Percentiles rank a stretch among this genome's conserved stretches.
These are phyloP conservation scores for Furcula furcula DNA, from an alignment of 2,888 invertebrate species.

Conservation along the genomic window DNA sequence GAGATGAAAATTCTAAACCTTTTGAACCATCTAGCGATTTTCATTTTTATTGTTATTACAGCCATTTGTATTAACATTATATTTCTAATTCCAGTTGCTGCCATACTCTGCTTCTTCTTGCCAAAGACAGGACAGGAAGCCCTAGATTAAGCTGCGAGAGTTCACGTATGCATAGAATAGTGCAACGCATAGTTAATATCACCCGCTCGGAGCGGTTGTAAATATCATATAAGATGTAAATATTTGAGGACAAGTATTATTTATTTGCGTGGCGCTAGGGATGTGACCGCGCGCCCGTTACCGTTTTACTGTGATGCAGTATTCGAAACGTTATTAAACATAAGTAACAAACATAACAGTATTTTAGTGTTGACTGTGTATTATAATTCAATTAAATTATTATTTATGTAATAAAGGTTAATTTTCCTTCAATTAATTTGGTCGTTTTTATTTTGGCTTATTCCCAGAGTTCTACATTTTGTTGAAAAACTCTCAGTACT, in stretches of 20 bases:
- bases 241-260: conserved; percentile 65
- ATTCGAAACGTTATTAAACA: conserved; percentile 53
- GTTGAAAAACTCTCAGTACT: no score
- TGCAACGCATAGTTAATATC: conserved; percentile 43
- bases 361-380: conserved; percentile 79
- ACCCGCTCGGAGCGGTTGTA: conserved; percentile 59
- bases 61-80: background rate
- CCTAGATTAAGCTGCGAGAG: conserved; percentile 78
- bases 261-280: conserved; percentile 34
- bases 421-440: conserved; percentile 46
- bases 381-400: conserved; percentile 77
- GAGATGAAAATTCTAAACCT: no score
- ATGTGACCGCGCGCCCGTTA: conserved; percentile 40
- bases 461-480: no score
- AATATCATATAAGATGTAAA: conserved; percentile 74
- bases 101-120: conserved; percentile 87
- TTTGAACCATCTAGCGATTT: no score
- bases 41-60: no score
- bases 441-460: conserved; percentile 5
- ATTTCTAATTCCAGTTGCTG: conserved; percentile 83
- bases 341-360: conserved; percentile 70
- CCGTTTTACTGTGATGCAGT: conserved; percentile 68
- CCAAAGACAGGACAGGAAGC: conserved; percentile 89
- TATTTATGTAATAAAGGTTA: conserved; percentile 59
- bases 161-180: conserved; percentile 48